Percentiles rank a stretch among this genome's conserved stretches.
These are phyloP conservation scores for Astropecten irregularis DNA, from an alignment of 53 echinoderm and acorn worm genomes.

Conservation along the genomic window DNA sequence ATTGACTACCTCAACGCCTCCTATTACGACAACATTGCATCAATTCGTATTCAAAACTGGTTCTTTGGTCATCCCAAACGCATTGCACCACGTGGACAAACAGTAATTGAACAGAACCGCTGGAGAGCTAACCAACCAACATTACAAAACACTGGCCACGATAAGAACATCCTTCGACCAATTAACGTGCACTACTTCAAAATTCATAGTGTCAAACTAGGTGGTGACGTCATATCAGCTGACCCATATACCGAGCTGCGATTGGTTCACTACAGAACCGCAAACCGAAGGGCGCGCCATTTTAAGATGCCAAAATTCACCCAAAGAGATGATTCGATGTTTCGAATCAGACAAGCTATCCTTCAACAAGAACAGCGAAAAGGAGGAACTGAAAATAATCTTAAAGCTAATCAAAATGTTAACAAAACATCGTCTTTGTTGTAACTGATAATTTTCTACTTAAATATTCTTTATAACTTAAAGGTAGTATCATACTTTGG, in stretches of 20 bases:
- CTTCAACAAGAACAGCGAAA: no score
- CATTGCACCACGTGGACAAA: neutral
- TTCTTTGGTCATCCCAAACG: slow-evolving; percentile 57
- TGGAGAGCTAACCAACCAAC: slow-evolving; percentile 60
- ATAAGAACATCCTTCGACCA: slow-evolving; percentile 71
- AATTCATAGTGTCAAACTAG: slow-evolving; percentile 68
- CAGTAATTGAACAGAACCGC: slow-evolving; percentile 52
- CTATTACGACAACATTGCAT: slow-evolving; percentile 15
- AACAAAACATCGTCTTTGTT: no score
- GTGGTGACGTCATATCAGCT: slow-evolving; percentile 31
- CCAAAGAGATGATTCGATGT: slow-evolving; percentile 71
- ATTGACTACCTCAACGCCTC: slow-evolving; percentile 56
- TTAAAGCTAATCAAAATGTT: no score
- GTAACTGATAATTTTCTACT: no score
- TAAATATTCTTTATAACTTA: no score
- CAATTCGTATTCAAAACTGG: slow-evolving; percentile 72
- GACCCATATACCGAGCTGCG: slow-evolving; percentile 55
- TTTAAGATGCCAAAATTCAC: slow-evolving; percentile 70
- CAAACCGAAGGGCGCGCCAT: slow-evolving; percentile 57
- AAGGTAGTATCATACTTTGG: no score
- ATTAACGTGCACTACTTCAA: slow-evolving; percentile 40
- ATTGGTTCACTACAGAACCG: slow-evolving; percentile 66
- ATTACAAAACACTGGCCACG: slow-evolving; percentile 63
- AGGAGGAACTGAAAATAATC: no score
- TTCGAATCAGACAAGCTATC: slow-evolving; percentile 3